phyloP scores from a whole-genome alignment of 2,888 invertebrate species.

The Trissoscelio sp. region DNA sequence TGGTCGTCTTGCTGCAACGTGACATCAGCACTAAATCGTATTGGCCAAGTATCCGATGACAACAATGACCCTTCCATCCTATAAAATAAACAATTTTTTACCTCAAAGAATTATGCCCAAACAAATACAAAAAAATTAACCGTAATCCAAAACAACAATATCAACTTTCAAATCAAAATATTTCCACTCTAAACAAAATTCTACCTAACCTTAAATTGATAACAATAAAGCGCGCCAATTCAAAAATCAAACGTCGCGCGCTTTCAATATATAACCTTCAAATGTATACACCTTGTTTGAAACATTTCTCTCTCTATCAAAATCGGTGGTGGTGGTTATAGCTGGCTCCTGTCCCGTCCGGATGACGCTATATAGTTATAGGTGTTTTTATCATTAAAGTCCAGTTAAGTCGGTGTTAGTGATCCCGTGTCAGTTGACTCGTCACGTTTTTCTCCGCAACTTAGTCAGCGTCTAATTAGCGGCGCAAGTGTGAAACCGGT shows the following conservation, averaged over 20 bases:
- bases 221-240: not conserved
- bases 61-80: not conserved
- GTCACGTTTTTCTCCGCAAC: conserved; percentile 59
- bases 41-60: conserved; percentile 1
- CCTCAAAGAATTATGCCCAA: not conserved
- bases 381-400: conserved; percentile 70
- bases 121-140: not conserved
- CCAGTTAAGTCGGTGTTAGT: conserved; percentile 68
- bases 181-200: not conserved
- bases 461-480: conserved; percentile 61
- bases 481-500: conserved; percentile 64
- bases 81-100: not conserved
- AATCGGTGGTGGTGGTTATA: conserved; percentile 20
- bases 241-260: conserved; percentile 18
- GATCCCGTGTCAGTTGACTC: conserved; percentile 62
- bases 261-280: conserved; percentile 19
- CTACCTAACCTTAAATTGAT: not conserved
- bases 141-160: too few relatives aligned
- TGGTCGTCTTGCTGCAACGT: not conserved
- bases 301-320: too few relatives aligned
- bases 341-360: conserved; percentile 60
- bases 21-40: not conserved
- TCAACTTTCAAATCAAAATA: not conserved
- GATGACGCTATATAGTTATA: conserved; percentile 66
- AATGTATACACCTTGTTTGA: conserved; percentile 24